Percentiles rank a stretch among this genome's conserved stretches.
Evolutionary conservation across 2,797 vertebrate genomes (phyloP).

Genomic region (Sebastes oblongus): DNA sequence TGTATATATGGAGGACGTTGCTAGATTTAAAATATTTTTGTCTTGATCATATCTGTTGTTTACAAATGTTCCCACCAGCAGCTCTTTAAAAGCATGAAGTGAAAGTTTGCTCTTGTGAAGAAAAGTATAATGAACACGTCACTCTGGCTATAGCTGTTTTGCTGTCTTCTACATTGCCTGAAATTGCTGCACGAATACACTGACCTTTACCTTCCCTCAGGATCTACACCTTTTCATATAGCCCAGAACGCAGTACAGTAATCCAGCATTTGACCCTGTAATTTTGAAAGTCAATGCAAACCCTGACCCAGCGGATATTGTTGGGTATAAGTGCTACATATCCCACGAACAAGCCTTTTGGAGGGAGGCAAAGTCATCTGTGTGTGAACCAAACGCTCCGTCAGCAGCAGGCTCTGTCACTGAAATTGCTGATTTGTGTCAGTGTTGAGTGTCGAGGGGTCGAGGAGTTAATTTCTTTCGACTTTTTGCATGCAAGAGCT

Average conservation of each 20-base stretch:
- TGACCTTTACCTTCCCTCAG: constrained; percentile 23
- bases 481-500: constrained; percentile 25
- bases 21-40: not conserved
- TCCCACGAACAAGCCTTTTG: constrained; percentile 45
- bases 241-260: constrained; percentile 11
- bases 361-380: constrained; percentile 54
- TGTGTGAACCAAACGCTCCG: constrained; percentile 46
- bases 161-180: not conserved
- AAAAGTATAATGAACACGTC: not conserved
- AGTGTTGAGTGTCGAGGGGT: constrained; percentile 56
- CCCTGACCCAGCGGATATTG: constrained; percentile 59
- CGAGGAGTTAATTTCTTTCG: constrained; percentile 51
- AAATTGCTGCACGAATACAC: constrained; percentile 14
- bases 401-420: constrained; percentile 56
- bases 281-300: constrained; percentile 62
- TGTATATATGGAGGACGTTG: not conserved
- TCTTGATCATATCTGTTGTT: constrained; percentile 8
- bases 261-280: constrained; percentile 49
- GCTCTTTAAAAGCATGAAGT: constrained; percentile 1
- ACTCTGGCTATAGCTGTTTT: not conserved
- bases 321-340: constrained; percentile 51
- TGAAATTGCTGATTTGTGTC: constrained; percentile 66
- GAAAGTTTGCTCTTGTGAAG: not conserved
- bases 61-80: not conserved
- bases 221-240: constrained; percentile 32